These are phyloP conservation scores for Eptesicus fuscus DNA, from an alignment of 2,113 vertebrate species.

Conservation along the genomic window DNA sequence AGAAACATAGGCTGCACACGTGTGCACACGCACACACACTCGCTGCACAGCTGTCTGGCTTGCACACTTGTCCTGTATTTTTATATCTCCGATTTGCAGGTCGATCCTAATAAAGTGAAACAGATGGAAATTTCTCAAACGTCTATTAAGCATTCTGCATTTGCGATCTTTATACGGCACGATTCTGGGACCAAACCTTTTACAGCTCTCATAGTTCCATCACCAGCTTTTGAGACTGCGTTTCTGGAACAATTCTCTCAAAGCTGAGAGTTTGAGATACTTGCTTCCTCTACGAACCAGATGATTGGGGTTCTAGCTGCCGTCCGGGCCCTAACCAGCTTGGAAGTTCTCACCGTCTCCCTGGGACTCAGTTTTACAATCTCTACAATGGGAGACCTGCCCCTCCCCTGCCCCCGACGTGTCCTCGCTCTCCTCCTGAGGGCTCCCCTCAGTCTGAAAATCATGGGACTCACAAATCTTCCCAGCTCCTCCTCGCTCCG, in stretches of 20 bases:
- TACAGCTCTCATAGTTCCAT: background rate
- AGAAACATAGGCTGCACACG: background rate
- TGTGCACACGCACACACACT: background rate
- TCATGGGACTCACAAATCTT: background rate
- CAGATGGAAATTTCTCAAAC: background rate
- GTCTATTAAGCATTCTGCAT: background rate
- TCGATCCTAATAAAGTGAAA: background rate
- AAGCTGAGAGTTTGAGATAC: background rate
- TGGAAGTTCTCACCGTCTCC: background rate
- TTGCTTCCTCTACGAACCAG: background rate
- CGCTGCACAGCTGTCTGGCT: background rate
- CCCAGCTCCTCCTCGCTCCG: background rate
- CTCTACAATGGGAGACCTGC: background rate
- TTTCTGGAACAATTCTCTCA: background rate
- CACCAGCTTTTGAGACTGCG: background rate
- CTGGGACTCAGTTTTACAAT: background rate
- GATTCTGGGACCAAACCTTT: background rate
- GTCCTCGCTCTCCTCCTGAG: background rate
- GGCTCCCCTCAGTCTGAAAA: background rate
- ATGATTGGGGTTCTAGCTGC: background rate
- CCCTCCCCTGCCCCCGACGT: rapidly evolving
- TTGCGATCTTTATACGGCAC: background rate
- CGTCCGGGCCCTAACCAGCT: background rate
- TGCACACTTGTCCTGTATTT: background rate
- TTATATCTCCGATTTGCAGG: background rate